A percentile compares a stretch with the other conserved stretches of the same genome.
Evolutionary conservation across 2,113 vertebrate species (phyloP).

Genomic region (Lepisosteus oculatus): DNA sequence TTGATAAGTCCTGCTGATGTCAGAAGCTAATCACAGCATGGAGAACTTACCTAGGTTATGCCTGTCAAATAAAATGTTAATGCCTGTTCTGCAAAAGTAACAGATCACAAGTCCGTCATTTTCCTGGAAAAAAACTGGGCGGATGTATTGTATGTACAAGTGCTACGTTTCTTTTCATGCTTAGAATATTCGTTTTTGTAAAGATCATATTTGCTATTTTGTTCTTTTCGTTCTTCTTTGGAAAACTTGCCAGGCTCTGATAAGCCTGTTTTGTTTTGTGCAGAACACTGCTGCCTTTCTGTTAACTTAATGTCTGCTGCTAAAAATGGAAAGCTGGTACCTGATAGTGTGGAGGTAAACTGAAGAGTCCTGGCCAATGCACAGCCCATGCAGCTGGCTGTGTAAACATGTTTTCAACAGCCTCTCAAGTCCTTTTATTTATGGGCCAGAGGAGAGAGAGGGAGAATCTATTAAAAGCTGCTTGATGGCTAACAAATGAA

Average conservation of each 20-base stretch:
- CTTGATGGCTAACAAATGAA: neutral
- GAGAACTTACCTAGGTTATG: too few relatives aligned
- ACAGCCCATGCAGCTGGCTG: neutral
- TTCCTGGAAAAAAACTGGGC: too few relatives aligned
- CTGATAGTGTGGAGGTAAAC: conserved; percentile 5
- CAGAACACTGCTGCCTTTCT: neutral
- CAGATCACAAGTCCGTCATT: too few relatives aligned
- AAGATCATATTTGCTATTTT: too few relatives aligned
- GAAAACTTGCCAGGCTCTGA: neutral
- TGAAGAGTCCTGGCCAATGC: neutral
- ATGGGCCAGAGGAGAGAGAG: conserved; percentile 4
- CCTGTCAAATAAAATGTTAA: too few relatives aligned
- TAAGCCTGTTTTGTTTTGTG: neutral
- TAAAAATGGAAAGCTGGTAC: neutral
- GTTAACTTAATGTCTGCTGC: neutral
- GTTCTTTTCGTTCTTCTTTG: too few relatives aligned
- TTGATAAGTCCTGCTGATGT: too few relatives aligned
- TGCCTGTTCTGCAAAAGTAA: too few relatives aligned
- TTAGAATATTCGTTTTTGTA: too few relatives aligned
- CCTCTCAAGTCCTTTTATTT: conserved; percentile 20
- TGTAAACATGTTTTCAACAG: conserved; percentile 10
- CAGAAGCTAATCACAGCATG: too few relatives aligned
- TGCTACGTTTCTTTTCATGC: too few relatives aligned
- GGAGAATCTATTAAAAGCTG: conserved; percentile 24
- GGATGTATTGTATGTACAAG: too few relatives aligned